phyloP scores from a whole-genome alignment of 23 tunicate species.

The Ascidia mentula region DNA sequence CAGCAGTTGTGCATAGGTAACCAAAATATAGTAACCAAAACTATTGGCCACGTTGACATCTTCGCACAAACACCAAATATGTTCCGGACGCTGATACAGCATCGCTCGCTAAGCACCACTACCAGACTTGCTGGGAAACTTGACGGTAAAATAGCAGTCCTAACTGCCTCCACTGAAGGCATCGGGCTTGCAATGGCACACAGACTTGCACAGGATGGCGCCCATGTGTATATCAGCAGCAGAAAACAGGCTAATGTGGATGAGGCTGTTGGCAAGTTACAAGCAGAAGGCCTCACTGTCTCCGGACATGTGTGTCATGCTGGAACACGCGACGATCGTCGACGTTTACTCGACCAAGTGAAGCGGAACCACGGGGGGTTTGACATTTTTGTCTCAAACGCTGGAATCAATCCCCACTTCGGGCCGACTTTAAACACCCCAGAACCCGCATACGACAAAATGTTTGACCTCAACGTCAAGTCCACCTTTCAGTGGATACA shows the following conservation, averaged over 20 bases:
- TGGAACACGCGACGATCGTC: slow-evolving; percentile 39
- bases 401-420: slow-evolving; percentile 76
- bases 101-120: background rate
- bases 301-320: slow-evolving; percentile 67
- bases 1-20: background rate
- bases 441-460: slow-evolving; percentile 65
- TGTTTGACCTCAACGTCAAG: slow-evolving; percentile 71
- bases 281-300: slow-evolving; percentile 32
- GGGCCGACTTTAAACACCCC: slow-evolving; percentile 62
- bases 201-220: too few relatives aligned
- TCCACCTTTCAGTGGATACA: slow-evolving; percentile 49
- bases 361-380: slow-evolving; percentile 25
- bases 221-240: slow-evolving; percentile 56
- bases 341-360: slow-evolving; percentile 25
- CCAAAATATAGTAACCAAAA: too few relatives aligned
- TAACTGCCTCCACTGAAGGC: slow-evolving; percentile 86
- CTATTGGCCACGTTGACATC: background rate
- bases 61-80: background rate
- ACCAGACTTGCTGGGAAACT: slow-evolving; percentile 9
- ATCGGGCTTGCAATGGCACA: slow-evolving; percentile 62
- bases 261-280: slow-evolving; percentile 40
- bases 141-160: slow-evolving; percentile 55
- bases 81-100: background rate
- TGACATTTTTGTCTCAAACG: slow-evolving; percentile 64
- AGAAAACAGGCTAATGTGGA: slow-evolving; percentile 63